Base-by-base conservation (phyloP, 2,113 vertebrate species). In the Colossoma macropomum region DNA sequence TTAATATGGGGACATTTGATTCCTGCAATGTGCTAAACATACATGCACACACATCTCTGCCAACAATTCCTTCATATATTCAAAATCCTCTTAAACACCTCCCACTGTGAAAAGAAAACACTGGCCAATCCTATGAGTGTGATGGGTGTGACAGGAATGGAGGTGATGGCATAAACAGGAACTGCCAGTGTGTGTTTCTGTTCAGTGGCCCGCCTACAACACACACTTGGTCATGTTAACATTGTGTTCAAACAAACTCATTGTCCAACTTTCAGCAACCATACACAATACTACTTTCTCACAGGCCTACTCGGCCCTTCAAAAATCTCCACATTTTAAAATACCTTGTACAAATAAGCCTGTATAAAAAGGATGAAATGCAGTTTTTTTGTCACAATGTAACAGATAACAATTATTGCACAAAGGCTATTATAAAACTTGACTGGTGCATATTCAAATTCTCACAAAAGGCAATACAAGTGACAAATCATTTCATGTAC, bases 201-300 rank as follows among this genome's bases (percentile, higher is more conserved):
- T 11, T 62, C 68, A 72, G 28, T 5, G 5, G 54, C 59, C 59
- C 27, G 13, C 78, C 78, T 68, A 78, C 62, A 66, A 78, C 62
- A 78, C 62, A 59, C 78, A 59, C 78, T 80, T 68, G 8, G 48
- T 79, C 65, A 27, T 70, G 65, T 52, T 69, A 50, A 56, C 23
- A 59, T 3, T 79, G 77, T 79, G 65, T 52, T 78, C 62, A 78
- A n/a, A 63, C 62, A 78, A 68, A 66, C 45, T 17, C 45, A 69
- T 50, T 38, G 48, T 79, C 48, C 48, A 69, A 8, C 45, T 69
- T 79, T 69, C 15, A 34, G 28, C 38, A 63, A 63, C 60, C 25
- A 28, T 48, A 48, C 75, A 63, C 59, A 77, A 60, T 19, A 41
- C 75, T 63, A 77, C 23, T 45, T 77, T 77, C n/a, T 10, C 9